Evolutionary conservation across 1,140 invertebrate genomes (phyloP).

Genomic region (Charaxes varanes): DNA sequence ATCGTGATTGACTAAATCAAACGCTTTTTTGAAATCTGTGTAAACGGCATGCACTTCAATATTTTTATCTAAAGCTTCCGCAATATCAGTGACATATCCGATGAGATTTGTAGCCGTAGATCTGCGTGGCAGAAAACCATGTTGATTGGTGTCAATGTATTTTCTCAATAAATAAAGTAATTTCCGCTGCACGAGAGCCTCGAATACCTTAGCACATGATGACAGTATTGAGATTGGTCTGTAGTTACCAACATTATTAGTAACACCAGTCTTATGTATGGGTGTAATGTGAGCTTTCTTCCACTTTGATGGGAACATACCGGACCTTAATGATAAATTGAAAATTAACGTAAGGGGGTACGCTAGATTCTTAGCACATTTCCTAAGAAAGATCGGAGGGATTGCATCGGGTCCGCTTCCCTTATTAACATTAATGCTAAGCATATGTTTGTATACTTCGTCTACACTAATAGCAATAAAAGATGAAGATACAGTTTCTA

Average conservation of each 20-base stretch:
- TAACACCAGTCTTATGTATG: slow-evolving; percentile 1
- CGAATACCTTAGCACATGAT: too few relatives aligned
- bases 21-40: slow-evolving; percentile 7
- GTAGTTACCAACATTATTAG: not conserved
- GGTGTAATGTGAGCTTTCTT: slow-evolving; percentile 2
- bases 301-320: not conserved
- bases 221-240: slow-evolving; percentile 1
- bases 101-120: slow-evolving; percentile 2
- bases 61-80: not conserved
- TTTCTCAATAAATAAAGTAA: not conserved
- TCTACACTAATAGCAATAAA: too few relatives aligned
- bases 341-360: too few relatives aligned
- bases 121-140: slow-evolving; percentile 3
- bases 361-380: too few relatives aligned
- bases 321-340: too few relatives aligned
- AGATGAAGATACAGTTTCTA: too few relatives aligned
- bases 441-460: too few relatives aligned
- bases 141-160: not conserved
- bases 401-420: too few relatives aligned
- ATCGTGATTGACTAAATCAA: slow-evolving; percentile 9
- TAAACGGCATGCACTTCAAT: slow-evolving; percentile 6
- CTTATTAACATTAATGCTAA: too few relatives aligned
- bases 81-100: not conserved
- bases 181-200: not conserved
- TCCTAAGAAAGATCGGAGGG: too few relatives aligned